phyloP scores from a whole-genome alignment of 2,113 vertebrate genomes.

The Myotis brandtii region DNA sequence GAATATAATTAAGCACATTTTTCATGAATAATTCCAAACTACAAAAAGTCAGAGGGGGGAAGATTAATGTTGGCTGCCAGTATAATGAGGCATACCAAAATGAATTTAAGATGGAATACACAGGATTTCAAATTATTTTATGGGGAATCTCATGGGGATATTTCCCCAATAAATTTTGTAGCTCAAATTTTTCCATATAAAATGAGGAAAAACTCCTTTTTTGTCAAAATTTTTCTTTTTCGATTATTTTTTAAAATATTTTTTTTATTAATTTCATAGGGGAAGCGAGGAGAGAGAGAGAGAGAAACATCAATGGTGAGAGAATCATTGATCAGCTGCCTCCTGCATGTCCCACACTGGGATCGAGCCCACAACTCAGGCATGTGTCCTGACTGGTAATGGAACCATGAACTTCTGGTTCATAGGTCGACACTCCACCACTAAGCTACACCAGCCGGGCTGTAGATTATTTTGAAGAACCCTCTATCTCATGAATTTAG shows the following conservation, averaged over 20 bases:
- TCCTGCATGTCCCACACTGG: too few relatives aligned
- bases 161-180: background rate
- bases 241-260: background rate
- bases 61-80: conserved; percentile 40
- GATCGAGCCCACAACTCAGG: too few relatives aligned
- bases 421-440: too few relatives aligned
- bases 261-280: too few relatives aligned
- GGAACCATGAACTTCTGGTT: too few relatives aligned
- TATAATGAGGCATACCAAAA: conserved; percentile 47
- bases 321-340: too few relatives aligned
- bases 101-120: conserved; percentile 59
- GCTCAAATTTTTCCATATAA: background rate
- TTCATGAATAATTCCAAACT: conserved; percentile 65
- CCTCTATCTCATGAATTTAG: conserved; percentile 32
- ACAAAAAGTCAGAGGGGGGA: conserved; percentile 28
- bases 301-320: too few relatives aligned
- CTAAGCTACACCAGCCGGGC: too few relatives aligned
- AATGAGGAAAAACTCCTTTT: background rate
- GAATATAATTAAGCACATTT: conserved; percentile 67
- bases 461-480: background rate
- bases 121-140: conserved; percentile 38
- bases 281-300: too few relatives aligned
- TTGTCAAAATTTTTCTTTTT: background rate
- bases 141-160: background rate
- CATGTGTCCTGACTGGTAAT: too few relatives aligned